phyloP scores from a whole-genome alignment of 2,113 vertebrate genomes.

The Hippoglossus stenolepis region DNA sequence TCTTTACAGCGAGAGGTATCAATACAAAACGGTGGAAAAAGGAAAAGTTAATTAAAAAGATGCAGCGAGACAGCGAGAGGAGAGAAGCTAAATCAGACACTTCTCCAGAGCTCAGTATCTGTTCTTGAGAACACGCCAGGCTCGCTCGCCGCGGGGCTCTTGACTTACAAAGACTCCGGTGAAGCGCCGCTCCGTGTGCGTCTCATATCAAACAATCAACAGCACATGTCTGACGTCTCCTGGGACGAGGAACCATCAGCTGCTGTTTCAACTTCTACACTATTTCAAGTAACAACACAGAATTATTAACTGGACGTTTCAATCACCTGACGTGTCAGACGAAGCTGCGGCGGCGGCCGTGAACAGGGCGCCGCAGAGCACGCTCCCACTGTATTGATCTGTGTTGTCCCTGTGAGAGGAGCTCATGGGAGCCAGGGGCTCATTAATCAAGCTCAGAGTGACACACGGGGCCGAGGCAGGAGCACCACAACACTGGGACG shows the following conservation, averaged over 20 bases:
- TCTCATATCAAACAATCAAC: too few species aligned
- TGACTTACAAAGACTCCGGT: too few species aligned
- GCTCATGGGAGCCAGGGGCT: slow-evolving; percentile 37
- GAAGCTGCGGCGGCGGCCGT: not conserved
- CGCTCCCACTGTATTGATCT: slow-evolving; percentile 63
- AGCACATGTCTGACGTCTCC: too few species aligned
- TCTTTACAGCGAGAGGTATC: slow-evolving; percentile 22
- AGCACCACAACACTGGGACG: slow-evolving; percentile 4
- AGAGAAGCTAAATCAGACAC: slow-evolving; percentile 17
- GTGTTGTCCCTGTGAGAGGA: slow-evolving; percentile 40
- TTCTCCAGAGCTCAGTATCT: not conserved
- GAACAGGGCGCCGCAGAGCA: not conserved
- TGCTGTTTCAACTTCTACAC: not conserved
- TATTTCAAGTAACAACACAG: slow-evolving; percentile 10
- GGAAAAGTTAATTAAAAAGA: slow-evolving; percentile 52
- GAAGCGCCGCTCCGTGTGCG: too few species aligned
- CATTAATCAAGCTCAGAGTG: slow-evolving; percentile 69
- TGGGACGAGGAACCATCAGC: not conserved
- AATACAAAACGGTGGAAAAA: slow-evolving; percentile 24
- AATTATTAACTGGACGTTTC: slow-evolving; percentile 30
- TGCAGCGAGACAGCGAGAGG: slow-evolving; percentile 9
- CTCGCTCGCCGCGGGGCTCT: slow-evolving; percentile 5
- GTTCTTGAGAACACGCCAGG: slow-evolving; percentile 9
- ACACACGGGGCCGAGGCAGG: slow-evolving; percentile 39
- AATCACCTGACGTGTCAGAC: slow-evolving; percentile 23